These are phyloP conservation scores for Sebastes iracundus DNA, from an alignment of 2,797 vertebrate species.

Conservation along the genomic window DNA sequence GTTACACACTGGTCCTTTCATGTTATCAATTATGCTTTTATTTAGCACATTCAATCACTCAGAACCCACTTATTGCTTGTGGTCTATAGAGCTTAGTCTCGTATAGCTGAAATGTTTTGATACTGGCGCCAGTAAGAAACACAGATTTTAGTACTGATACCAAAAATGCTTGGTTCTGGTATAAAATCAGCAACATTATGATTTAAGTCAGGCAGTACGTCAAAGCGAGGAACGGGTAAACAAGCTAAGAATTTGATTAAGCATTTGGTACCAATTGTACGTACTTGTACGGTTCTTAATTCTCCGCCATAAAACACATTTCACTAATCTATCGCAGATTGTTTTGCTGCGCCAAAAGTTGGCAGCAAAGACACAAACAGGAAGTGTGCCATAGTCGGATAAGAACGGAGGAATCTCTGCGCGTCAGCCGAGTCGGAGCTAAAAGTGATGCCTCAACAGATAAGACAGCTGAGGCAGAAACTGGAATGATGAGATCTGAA, in stretches of 20 bases:
- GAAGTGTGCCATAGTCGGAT: constrained; percentile 31
- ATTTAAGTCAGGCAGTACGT: constrained; percentile 20
- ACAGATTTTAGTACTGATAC: neutral
- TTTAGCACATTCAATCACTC: neutral
- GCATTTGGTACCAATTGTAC: constrained; percentile 63
- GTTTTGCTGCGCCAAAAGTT: constrained; percentile 42
- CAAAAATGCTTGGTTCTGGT: constrained; percentile 7
- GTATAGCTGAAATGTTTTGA: neutral
- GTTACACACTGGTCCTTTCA: neutral
- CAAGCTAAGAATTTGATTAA: constrained; percentile 20
- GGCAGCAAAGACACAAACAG: constrained; percentile 34
- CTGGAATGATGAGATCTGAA: neutral
- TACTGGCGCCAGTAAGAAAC: neutral
- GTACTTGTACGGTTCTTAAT: constrained; percentile 22
- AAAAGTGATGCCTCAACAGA: neutral
- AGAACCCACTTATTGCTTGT: neutral
- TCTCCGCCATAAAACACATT: constrained; percentile 38
- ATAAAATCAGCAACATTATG: neutral
- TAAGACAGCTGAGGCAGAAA: neutral
- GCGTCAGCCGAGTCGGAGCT: neutral
- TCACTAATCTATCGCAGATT: constrained; percentile 52
- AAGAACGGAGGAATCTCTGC: constrained; percentile 15
- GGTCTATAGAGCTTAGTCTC: neutral
- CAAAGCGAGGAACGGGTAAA: constrained; percentile 25
- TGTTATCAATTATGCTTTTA: neutral